Base-by-base conservation (phyloP, 2,797 vertebrate genomes). In the Dicrostonyx torquatus region DNA sequence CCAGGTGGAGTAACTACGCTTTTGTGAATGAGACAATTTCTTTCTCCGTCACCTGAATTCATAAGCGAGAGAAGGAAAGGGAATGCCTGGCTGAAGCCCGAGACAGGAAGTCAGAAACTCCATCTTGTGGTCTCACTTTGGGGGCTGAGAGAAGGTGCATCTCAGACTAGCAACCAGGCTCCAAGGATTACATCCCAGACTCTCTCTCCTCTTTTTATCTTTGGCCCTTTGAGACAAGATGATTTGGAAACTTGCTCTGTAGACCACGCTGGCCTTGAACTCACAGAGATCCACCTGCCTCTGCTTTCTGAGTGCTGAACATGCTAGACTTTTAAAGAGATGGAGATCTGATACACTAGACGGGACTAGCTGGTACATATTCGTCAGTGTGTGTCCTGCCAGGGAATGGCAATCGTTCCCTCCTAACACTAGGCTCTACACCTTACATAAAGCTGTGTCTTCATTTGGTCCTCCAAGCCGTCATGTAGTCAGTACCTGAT, bases 1-100 rank as follows among this genome's bases (percentile, higher is more conserved):
- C 7, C 3, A 60, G 17, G 48, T 72, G 20, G 31, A 45, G 37
- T 87, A 64, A 43, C 62, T 85, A 5, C 73, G 29, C 31, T 77
- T 94, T 94, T 90, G 75, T 37, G 64, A 60, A 20, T 26, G 60
- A 50, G 55, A 72, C 26, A 76, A 9, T 92, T 88, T 95, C 53
- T 15, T 95, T n/a, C 34, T 37, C 5, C 2, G 50, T 72, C 18
- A 55, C 50, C 3, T 8, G 5, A 72, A 55, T 20, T 50, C 5
- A 18, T 29, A 55, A 82, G 78, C 60, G 8, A 78, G 62, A 37
- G 53, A 60, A 60, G 12, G 48, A 34, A 85, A 77, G 64, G 70
- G 58, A 22, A 83, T 43, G 31, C 10, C 24, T 76, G 45, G 29
- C n/a, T 78, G 88, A 58, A 50, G 64, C 31, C 77, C 15, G 24